Base-by-base conservation (phyloP, 2,113 vertebrate species). In the Harpagus bidentatus region DNA sequence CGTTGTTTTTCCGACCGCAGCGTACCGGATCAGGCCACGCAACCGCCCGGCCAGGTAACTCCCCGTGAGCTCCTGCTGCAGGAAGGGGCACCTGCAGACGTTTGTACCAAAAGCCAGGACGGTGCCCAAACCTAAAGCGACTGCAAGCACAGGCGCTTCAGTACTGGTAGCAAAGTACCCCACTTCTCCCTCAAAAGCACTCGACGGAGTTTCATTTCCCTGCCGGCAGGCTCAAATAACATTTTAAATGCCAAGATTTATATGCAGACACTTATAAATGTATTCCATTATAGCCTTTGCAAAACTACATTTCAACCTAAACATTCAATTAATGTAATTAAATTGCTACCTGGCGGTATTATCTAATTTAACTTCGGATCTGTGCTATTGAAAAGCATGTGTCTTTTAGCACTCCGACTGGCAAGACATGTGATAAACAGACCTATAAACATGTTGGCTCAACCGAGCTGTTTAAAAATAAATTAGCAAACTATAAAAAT, bases 401-500 rank as follows among this genome's bases (percentile, higher is more conserved):
- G 98, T 97, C 97, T 98, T 97, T 98, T 97, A 97, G 94, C 97
- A 97, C 95, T 93, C 96, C 38, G 97, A 98, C 97, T 97, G 96
- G 97, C 95, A 97, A 97, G 95, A 96, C 98, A 97, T 96, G 96
- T 98, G 98, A 98, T 98, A 98, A 98, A 98, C 97, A 74, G 93
- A 87, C 98, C 98, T 96, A 98, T 98, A 98, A 98, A 98, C 98
- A 98, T 97, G 97, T 97, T 98, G 97, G 97, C 94, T 97, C 97
- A 97, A 98, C 98, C 18, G 86, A 98, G 97, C 97, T 98, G 97
- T 98, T 98, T 98, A 98, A 98, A 98, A 98, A 98, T 98, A 98
- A 98, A 98, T 98, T 98, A 98, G 97, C 97, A 98, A 98, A 98
- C 98, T 98, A 98, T 98, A 98, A 98, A 98, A 98, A 98, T 98